phyloP scores from a whole-genome alignment of 2,797 vertebrate genomes.

The Hypotaenidia okinawae region DNA sequence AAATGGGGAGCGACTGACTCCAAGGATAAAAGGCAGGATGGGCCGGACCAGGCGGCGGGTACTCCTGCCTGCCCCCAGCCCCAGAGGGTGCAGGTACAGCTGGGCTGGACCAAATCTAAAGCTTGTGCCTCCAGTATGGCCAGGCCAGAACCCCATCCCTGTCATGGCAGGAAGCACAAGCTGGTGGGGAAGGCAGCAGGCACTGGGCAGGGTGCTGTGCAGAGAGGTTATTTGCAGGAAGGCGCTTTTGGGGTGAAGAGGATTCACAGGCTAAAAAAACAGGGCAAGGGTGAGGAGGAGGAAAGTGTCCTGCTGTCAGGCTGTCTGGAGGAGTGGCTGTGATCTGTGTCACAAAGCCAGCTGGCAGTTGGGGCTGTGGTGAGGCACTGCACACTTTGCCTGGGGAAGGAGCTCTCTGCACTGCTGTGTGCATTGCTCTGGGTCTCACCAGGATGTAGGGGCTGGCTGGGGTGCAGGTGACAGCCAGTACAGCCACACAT shows the following conservation, averaged over 20 bases:
- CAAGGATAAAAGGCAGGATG: constrained; percentile 25
- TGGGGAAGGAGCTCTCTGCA: not conserved
- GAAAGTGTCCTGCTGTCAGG: fast-evolving
- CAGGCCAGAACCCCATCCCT: fast-evolving
- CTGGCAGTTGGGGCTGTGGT: not conserved
- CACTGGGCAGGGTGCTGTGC: not conserved
- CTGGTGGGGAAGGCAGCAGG: not conserved
- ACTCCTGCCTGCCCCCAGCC: not conserved
- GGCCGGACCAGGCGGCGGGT: fast-evolving
- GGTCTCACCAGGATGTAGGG: not conserved
- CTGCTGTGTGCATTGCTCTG: not conserved
- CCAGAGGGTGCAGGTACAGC: fast-evolving
- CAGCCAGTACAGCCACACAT: fast-evolving
- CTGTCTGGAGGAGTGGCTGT: fast-evolving
- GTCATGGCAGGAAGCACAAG: fast-evolving
- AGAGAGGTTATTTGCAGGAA: not conserved
- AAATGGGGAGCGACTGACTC: not conserved
- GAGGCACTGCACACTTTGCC: fast-evolving
- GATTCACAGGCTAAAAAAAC: not conserved
- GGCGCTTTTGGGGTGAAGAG: not conserved
- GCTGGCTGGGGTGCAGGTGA: not conserved
- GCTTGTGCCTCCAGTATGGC: not conserved
- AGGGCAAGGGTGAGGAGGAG: not conserved
- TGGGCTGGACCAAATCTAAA: not conserved
- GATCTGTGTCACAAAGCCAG: not conserved